Percentiles rank a stretch among this genome's conserved stretches.
Evolutionary conservation across 2,888 invertebrate genomes (phyloP).

Genomic region (Watsonalla cultraria): DNA sequence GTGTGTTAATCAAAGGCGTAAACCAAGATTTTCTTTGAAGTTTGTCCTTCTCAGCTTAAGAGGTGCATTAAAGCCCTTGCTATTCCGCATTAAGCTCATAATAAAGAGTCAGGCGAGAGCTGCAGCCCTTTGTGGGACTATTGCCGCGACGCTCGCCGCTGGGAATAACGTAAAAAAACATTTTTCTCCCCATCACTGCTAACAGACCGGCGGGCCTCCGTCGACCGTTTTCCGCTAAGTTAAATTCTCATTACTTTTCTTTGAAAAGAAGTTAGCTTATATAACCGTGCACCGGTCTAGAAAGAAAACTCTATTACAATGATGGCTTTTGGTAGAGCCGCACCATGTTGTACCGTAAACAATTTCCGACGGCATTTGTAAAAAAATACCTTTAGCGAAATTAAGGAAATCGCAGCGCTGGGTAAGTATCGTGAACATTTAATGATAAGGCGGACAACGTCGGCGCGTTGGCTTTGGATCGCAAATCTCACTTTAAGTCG

Average conservation of each 20-base stretch:
- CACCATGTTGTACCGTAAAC: constrained; percentile 45
- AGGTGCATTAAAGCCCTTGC: constrained; percentile 55
- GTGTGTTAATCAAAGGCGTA: constrained; percentile 47
- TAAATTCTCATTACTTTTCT: constrained; percentile 75
- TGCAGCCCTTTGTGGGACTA: constrained; percentile 53
- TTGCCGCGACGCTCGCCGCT: constrained; percentile 36
- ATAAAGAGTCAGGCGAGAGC: constrained; percentile 47
- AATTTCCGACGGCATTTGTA: constrained; percentile 47
- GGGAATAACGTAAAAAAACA: constrained; percentile 63
- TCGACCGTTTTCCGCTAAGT: constrained; percentile 69
- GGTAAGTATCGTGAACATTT: constrained; percentile 56
- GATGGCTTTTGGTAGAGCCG: constrained; percentile 58
- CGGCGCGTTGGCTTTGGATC: constrained; percentile 58
- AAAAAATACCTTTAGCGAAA: constrained; percentile 30
- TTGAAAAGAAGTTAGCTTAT: constrained; percentile 69
- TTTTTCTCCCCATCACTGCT: constrained; percentile 52
- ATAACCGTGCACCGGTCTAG: constrained; percentile 55
- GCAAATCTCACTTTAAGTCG: constrained; percentile 68
- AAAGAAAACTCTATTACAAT: constrained; percentile 68
- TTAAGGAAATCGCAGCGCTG: constrained; percentile 46
- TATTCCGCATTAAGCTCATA: constrained; percentile 53
- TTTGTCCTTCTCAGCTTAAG: constrained; percentile 38
- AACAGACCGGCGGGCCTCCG: constrained; percentile 41
- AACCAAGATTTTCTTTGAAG: constrained; percentile 48
- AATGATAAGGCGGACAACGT: constrained; percentile 62